Evolutionary conservation across 2,888 invertebrate genomes (phyloP), one percentile per base, ranked within the genome.

Genomic region (Pristionchus entomophagus): DNA sequence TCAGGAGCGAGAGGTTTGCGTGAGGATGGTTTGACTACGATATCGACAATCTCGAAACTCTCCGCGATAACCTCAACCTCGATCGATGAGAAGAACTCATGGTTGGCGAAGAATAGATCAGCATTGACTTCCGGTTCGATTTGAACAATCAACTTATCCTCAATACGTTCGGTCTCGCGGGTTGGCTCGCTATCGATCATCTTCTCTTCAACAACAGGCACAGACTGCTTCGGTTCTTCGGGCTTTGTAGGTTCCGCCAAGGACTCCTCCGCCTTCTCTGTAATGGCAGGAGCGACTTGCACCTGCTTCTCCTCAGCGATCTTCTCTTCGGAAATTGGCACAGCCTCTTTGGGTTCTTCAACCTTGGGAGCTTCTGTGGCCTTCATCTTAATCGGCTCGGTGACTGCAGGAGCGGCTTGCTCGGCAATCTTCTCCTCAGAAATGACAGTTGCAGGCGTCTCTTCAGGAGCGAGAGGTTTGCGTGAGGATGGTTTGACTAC

Each of bases 271-370:
- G 14, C 45, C 45, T 45, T 45, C 45, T 45, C 45, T 45, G 14
- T 14, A 14, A 45, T 14, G 14, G 45, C 45, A 45, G 45, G 45
- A 45, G 45, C 14, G 45, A 45, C 84, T 51, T n/a, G 56, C 69
- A 6, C 38, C 56, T 38, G 45, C 86, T 86, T 51, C 17, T 56
- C 69, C 22, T 86, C 86, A 22, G 29, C 86, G 56, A 87, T 77
- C 82, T 87, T 86, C 32, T 80, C 87, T 53, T 88, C 87, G 56
- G 29, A 38, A 19, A 56, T 59, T 17, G 29, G 41, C 14, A 26
- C 45, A n/a, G 4, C 53, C 53, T 53, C 53, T 19, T 53, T 53
- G 4, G 10, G 53, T 53, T 19, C 53, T 10, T 17, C 53, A 5
- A 22, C 53, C 53, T 53, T 53, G 53, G 53, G 14, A 53, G 53